Conservation (phyloP, 1,140 invertebrate genomes). For the Rhizoglyphus robini region DNA sequence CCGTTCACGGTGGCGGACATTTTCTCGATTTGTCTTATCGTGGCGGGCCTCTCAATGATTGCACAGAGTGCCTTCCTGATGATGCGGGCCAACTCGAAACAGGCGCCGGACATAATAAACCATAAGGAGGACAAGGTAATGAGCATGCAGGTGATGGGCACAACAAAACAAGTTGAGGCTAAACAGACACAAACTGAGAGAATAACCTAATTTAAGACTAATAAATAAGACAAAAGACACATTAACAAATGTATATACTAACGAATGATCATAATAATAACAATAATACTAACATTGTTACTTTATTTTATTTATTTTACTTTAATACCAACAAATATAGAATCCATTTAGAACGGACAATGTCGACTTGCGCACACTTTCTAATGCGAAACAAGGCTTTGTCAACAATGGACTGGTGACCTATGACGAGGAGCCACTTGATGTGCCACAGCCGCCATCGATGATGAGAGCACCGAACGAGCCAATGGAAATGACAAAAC, state of each 20-base stretch:
- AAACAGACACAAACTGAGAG: no score
- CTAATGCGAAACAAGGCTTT: no score
- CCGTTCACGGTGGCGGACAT: conserved; percentile 10
- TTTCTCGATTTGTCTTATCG: not conserved
- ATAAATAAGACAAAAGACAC: not conserved
- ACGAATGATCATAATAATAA: no score
- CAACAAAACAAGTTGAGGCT: not conserved
- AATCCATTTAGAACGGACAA: no score
- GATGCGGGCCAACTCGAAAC: not conserved
- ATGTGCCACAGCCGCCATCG: not conserved
- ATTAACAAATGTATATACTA: not conserved
- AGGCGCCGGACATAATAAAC: not conserved
- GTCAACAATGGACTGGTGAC: no score
- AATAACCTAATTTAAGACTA: not conserved
- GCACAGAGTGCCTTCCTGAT: not conserved
- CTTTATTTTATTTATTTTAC: no score
- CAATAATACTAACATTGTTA: no score
- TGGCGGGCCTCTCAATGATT: not conserved
- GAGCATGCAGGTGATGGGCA: not conserved
- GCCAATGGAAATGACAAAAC: not conserved
- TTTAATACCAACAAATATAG: no score
- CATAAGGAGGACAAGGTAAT: no score
- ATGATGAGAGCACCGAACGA: not conserved
- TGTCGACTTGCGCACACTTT: no score
- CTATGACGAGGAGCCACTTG: no score